phyloP scores from a whole-genome alignment of 1,140 invertebrate genomes.

The Drosophila cardini region DNA sequence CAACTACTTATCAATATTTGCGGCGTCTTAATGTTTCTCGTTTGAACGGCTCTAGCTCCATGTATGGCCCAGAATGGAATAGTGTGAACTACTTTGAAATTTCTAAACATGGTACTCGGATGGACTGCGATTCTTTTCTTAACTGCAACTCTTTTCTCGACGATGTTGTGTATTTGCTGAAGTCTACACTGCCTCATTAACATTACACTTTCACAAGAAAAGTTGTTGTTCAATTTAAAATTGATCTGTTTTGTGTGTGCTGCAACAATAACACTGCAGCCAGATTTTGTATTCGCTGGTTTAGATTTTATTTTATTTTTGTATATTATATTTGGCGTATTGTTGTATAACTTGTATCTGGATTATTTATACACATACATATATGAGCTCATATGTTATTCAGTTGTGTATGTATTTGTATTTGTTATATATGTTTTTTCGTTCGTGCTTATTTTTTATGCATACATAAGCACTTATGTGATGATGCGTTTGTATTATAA shows the following conservation, averaged over 20 bases:
- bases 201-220: constrained; percentile 58
- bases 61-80: constrained; percentile 49
- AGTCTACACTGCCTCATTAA: constrained; percentile 58
- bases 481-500: not conserved
- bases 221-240: constrained; percentile 28
- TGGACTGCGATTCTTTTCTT: constrained; percentile 93
- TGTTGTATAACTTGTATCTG: constrained; percentile 46
- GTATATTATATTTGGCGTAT: constrained; percentile 9
- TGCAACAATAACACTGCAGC: constrained; percentile 3
- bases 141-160: constrained; percentile 62
- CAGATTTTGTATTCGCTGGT: constrained; percentile 1
- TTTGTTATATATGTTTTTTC: constrained; percentile 4
- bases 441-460: constrained; percentile 13
- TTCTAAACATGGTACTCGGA: constrained; percentile 92
- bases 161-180: constrained; percentile 43
- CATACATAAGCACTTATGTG: constrained; percentile 19
- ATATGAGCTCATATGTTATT: not conserved
- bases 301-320: constrained; percentile 11
- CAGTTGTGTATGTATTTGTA: constrained; percentile 5
- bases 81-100: constrained; percentile 67
- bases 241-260: constrained; percentile 9
- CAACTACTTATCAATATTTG: constrained; percentile 34
- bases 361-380: constrained; percentile 21
- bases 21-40: constrained; percentile 27
- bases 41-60: constrained; percentile 35